Percentiles rank a stretch among this genome's conserved stretches.
Evolutionary conservation across 2,888 invertebrate genomes (phyloP).

Genomic region (Drosophila mulleri): DNA sequence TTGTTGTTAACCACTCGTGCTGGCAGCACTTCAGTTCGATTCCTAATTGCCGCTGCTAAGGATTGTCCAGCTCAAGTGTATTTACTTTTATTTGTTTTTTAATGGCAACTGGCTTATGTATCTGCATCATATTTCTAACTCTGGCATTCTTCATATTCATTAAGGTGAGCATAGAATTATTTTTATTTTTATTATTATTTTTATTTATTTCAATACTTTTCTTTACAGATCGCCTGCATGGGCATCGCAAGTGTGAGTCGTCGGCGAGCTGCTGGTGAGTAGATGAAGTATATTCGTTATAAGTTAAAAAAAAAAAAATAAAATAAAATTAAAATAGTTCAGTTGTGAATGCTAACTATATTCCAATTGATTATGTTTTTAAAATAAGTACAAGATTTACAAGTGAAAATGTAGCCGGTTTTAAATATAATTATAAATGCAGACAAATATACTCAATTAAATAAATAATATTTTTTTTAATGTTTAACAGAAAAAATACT

Average conservation of each 20-base stretch:
- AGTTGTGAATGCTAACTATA: no score
- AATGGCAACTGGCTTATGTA: constrained; percentile 34
- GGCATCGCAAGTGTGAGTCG: constrained; percentile 6
- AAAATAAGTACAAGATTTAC: no score
- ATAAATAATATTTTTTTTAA: no score
- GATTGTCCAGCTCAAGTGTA: constrained; percentile 9
- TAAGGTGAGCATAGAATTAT: constrained; percentile 21
- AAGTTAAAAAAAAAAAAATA: no score
- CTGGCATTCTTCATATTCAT: constrained; percentile 37
- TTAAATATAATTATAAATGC: no score
- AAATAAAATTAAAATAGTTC: no score
- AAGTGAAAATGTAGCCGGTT: no score
- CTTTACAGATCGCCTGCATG: constrained; percentile 36
- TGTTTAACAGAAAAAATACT: no score
- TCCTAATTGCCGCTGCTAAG: constrained; percentile 22
- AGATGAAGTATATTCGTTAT: no score
- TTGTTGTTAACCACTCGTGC: constrained; percentile 1
- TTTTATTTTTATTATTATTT: background rate
- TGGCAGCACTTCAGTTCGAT: constrained; percentile 37
- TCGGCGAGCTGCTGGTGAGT: constrained; percentile 32
- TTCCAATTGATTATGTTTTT: no score
- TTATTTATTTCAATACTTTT: background rate
- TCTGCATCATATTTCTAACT: constrained; percentile 34
- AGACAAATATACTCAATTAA: no score
- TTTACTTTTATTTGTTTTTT: constrained; percentile 10